A percentile compares a stretch with the other conserved stretches of the same genome.
Evolutionary conservation across 2,888 invertebrate species (phyloP).

Genomic region (Trisateles emortualis): DNA sequence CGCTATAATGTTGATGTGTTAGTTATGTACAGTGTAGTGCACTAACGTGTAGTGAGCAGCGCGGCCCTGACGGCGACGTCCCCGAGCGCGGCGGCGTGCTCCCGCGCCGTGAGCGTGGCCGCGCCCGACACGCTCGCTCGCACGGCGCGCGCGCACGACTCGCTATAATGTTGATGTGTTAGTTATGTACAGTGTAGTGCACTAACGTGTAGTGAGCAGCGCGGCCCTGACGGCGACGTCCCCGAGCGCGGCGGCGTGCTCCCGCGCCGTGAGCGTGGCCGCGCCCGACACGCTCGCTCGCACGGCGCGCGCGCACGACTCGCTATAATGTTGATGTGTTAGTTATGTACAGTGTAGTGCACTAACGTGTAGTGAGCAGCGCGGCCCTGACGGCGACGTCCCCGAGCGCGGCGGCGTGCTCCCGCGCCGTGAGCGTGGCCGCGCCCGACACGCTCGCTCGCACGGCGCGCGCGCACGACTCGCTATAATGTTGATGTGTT

Average conservation of each 20-base stretch:
- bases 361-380: slow-evolving; percentile 50
- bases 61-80: slow-evolving; percentile 56
- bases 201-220: slow-evolving; percentile 50
- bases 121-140: slow-evolving; percentile 53
- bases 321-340: background rate
- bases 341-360: no score
- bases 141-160: slow-evolving; percentile 15
- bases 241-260: slow-evolving; percentile 63
- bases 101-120: slow-evolving; percentile 57
- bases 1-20: background rate
- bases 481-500: background rate
- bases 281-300: slow-evolving; percentile 53
- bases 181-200: no score
- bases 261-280: slow-evolving; percentile 57
- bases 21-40: no score
- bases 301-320: slow-evolving; percentile 15
- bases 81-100: slow-evolving; percentile 63
- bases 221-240: slow-evolving; percentile 56
- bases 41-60: slow-evolving; percentile 50
- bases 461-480: slow-evolving; percentile 15
- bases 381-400: slow-evolving; percentile 56
- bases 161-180: background rate
- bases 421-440: slow-evolving; percentile 57
- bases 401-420: slow-evolving; percentile 63
- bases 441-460: slow-evolving; percentile 53